Evolutionary conservation across 2,797 vertebrate genomes (phyloP).

Genomic region (Myripristis jacobus): DNA sequence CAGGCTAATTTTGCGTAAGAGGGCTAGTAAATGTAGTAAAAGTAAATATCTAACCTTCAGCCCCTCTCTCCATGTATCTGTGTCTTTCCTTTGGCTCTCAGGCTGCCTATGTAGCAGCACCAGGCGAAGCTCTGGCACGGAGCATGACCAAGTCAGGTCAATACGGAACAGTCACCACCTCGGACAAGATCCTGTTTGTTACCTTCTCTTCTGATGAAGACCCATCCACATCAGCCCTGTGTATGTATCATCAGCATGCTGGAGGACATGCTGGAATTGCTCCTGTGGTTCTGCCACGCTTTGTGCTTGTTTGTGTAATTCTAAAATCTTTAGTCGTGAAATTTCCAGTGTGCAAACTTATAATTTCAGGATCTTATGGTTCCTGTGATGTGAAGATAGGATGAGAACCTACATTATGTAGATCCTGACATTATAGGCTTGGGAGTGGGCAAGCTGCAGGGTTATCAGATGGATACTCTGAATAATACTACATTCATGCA

Average conservation of each 20-base stretch:
- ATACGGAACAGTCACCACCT: conserved; percentile 36
- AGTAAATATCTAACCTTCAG: background rate
- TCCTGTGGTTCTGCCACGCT: too few species aligned
- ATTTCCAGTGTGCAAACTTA: too few species aligned
- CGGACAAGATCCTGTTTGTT: conserved; percentile 80
- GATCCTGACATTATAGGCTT: too few species aligned
- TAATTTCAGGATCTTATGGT: too few species aligned
- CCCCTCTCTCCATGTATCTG: background rate
- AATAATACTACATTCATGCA: too few species aligned
- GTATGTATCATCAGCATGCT: conserved; percentile 78
- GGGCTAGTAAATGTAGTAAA: too few species aligned
- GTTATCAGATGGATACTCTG: too few species aligned
- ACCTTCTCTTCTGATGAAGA: conserved; percentile 77
- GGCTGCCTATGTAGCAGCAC: conserved; percentile 73
- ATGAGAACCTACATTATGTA: too few species aligned
- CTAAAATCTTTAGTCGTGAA: too few species aligned
- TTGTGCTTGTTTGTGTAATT: background rate
- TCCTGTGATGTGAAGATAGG: too few species aligned
- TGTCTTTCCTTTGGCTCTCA: conserved; percentile 13
- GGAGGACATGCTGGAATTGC: background rate
- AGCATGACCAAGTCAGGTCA: conserved; percentile 38
- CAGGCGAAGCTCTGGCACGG: conserved; percentile 68
- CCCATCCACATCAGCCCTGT: conserved; percentile 83
- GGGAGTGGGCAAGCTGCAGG: too few species aligned
- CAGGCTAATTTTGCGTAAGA: too few species aligned